A percentile compares a stretch with the other conserved stretches of the same genome.
Evolutionary conservation across 2,113 vertebrate genomes (phyloP).

Genomic region (Ciconia maguari): DNA sequence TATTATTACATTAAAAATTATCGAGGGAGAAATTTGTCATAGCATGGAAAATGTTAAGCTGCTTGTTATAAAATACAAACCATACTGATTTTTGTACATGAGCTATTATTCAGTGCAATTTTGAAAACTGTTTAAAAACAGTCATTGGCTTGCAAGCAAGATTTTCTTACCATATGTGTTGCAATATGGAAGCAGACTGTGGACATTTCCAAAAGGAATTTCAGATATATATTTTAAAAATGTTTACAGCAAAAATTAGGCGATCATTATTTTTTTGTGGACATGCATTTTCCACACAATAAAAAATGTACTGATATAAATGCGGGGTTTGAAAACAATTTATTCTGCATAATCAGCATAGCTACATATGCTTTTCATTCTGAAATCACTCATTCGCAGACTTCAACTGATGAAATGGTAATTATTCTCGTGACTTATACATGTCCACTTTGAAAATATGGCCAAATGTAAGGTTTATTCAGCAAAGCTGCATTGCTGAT

Average conservation of each 20-base stretch:
- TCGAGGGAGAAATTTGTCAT: not conserved
- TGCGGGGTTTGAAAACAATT: not conserved
- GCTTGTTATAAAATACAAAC: constrained; percentile 28
- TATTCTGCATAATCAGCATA: not conserved
- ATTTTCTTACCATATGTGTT: constrained; percentile 39
- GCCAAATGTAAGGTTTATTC: not conserved
- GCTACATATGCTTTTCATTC: not conserved
- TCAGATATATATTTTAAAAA: not conserved
- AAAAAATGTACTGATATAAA: not conserved
- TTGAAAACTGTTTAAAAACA: constrained; percentile 42
- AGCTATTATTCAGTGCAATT: not conserved
- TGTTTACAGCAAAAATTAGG: not conserved
- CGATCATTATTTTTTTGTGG: not conserved
- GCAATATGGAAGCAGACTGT: constrained; percentile 11
- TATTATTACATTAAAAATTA: constrained; percentile 13
- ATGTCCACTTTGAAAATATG: not conserved
- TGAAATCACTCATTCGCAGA: not conserved
- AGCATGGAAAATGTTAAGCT: constrained; percentile 18
- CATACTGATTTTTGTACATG: not conserved
- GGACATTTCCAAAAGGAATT: constrained; percentile 16
- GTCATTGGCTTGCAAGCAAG: constrained; percentile 18
- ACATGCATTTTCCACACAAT: not conserved
- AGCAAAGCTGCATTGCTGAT: not conserved
- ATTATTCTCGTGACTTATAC: not conserved
- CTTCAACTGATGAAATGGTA: not conserved